Evolutionary conservation across 1,140 invertebrate genomes (phyloP).

Genomic region (Cotesia glomerata): DNA sequence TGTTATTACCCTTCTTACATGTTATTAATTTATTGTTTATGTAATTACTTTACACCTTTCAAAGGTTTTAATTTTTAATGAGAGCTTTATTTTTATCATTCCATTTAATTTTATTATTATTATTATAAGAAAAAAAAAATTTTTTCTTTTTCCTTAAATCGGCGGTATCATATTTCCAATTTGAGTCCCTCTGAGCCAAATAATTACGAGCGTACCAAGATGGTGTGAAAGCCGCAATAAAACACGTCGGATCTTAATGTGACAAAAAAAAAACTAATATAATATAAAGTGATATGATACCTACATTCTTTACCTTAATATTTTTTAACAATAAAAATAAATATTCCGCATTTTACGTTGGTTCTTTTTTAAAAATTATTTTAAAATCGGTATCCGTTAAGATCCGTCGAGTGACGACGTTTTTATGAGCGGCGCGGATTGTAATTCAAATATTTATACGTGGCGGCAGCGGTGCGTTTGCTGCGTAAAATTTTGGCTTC

Average conservation of each 20-base stretch:
- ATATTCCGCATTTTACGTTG: neutral
- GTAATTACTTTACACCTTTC: neutral
- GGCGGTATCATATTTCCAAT: neutral
- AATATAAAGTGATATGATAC: neutral
- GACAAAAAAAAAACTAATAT: neutral
- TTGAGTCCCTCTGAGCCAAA: conserved; percentile 2
- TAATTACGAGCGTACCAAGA: neutral
- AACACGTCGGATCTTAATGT: neutral
- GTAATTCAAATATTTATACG: conserved; percentile 60
- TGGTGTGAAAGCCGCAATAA: conserved; percentile 4
- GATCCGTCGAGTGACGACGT: conserved; percentile 49
- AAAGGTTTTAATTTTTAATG: too few relatives aligned
- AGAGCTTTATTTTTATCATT: too few relatives aligned
- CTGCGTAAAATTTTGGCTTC: conserved; percentile 47
- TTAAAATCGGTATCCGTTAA: conserved; percentile 46
- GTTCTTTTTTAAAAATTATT: neutral
- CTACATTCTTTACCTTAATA: neutral
- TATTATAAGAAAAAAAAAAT: too few relatives aligned
- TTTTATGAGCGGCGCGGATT: conserved; percentile 55
- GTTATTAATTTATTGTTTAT: neutral
- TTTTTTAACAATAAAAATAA: neutral
- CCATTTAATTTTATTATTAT: too few relatives aligned
- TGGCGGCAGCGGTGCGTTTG: conserved; percentile 48
- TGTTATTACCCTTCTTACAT: too few relatives aligned
- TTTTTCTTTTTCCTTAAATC: neutral